phyloP scores from a whole-genome alignment of 2,888 invertebrate species.

The Cryptophagus acutangulus region DNA sequence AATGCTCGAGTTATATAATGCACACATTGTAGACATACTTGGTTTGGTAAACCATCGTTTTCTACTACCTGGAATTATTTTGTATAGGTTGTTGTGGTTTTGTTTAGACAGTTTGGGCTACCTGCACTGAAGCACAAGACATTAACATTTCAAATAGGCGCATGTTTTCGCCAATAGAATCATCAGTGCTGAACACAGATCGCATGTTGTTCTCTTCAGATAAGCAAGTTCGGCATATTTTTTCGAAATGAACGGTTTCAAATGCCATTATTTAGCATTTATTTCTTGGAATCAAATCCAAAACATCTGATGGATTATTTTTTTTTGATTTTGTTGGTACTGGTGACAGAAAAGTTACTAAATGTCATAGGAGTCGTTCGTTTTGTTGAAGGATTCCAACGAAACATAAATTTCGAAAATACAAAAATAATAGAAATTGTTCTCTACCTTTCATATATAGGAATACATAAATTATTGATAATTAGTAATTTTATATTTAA shows the following conservation, averaged over 20 bases:
- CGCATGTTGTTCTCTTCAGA: constrained; percentile 39
- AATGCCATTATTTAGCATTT: constrained; percentile 28
- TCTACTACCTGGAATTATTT: constrained; percentile 34
- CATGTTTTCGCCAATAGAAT: constrained; percentile 35
- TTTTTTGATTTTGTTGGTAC: too few relatives aligned
- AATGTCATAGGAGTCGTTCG: too few relatives aligned
- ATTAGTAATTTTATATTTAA: too few relatives aligned
- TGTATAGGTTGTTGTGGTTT: neutral
- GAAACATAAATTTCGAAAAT: too few relatives aligned
- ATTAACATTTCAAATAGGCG: constrained; percentile 43
- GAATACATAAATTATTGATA: too few relatives aligned
- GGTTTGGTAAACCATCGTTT: constrained; percentile 44
- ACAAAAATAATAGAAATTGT: too few relatives aligned
- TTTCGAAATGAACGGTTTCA: constrained; percentile 36
- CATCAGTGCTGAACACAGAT: constrained; percentile 41
- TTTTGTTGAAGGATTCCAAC: too few relatives aligned
- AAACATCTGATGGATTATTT: neutral
- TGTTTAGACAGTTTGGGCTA: constrained; percentile 18
- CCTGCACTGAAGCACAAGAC: constrained; percentile 43
- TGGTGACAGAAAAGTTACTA: too few relatives aligned
- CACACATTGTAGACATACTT: constrained; percentile 44
- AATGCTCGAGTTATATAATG: constrained; percentile 42
- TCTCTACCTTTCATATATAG: too few relatives aligned
- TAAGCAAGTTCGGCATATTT: constrained; percentile 46
- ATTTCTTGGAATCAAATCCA: constrained; percentile 3